Conservation (phyloP, 1,140 invertebrate species). For the Elymnias hypermnestra region DNA sequence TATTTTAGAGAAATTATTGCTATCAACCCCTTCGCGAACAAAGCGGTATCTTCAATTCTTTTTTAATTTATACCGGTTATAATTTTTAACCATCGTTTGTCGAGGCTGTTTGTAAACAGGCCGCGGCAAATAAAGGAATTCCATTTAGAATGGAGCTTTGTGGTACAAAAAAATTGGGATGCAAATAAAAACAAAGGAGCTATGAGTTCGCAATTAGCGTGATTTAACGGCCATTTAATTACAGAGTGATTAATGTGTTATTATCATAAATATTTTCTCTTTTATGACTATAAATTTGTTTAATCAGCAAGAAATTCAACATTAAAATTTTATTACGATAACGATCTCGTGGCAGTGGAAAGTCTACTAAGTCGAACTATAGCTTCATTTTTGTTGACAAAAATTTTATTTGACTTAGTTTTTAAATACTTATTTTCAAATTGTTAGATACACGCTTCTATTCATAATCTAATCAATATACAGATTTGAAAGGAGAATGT, state of each 20-base stretch:
- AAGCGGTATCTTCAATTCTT: conserved; percentile 26
- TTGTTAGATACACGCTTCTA: too few relatives aligned
- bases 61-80: conserved; percentile 62
- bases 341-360: too few relatives aligned
- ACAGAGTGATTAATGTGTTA: conserved; percentile 59
- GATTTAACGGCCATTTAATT: conserved; percentile 73
- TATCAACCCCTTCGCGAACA: conserved; percentile 3
- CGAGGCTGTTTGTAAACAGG: conserved; percentile 61
- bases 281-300: conserved; percentile 25
- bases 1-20: conserved; percentile 1
- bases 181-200: conserved; percentile 65
- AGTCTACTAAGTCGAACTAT: too few relatives aligned
- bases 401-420: too few relatives aligned
- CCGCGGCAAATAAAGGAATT: conserved; percentile 68
- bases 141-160: conserved; percentile 50
- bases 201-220: conserved; percentile 63
- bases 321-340: conserved; percentile 1
- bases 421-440: too few relatives aligned
- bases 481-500: too few relatives aligned
- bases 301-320: conserved; percentile 4
- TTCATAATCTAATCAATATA: too few relatives aligned
- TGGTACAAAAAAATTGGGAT: conserved; percentile 53
- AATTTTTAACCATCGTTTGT: conserved; percentile 69
- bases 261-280: conserved; percentile 41
- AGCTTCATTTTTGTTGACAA: too few relatives aligned